Percentiles rank a stretch among this genome's conserved stretches.
phyloP scores from a whole-genome alignment of 2,888 invertebrate species.

The Hemistola chrysoprasaria region DNA sequence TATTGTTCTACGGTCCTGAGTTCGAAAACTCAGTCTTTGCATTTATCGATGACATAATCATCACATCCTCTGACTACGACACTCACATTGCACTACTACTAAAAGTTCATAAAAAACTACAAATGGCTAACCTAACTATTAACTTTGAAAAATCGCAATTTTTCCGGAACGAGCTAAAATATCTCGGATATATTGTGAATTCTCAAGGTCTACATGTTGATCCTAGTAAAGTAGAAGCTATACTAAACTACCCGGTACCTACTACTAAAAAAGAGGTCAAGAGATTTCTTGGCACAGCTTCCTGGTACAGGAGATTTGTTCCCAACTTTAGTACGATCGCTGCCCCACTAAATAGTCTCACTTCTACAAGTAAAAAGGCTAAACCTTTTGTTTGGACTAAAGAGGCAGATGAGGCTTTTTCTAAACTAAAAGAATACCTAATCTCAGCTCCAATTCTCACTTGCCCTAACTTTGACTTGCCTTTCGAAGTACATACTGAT shows the following conservation, averaged over 20 bases:
- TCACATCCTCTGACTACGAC: not conserved
- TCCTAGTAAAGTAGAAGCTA: constrained; percentile 10
- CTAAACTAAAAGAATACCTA: not conserved
- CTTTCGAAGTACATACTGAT: too few species aligned
- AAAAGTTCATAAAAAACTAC: not conserved
- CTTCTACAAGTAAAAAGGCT: not conserved
- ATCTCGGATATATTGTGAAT: constrained; percentile 28
- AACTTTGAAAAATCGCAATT: constrained; percentile 26
- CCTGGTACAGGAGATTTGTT: constrained; percentile 34
- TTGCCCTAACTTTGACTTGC: too few species aligned
- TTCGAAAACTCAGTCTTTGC: not conserved
- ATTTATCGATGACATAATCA: not conserved
- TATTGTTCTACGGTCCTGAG: too few species aligned
- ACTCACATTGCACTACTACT: not conserved
- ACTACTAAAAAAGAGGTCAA: constrained; percentile 6
- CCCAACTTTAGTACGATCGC: constrained; percentile 31
- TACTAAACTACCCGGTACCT: constrained; percentile 5
- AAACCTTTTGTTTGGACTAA: not conserved
- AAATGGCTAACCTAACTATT: constrained; percentile 9
- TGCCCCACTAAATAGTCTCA: constrained; percentile 24
- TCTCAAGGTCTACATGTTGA: constrained; percentile 21
- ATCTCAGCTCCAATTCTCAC: not conserved
- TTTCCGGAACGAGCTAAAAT: constrained; percentile 22
- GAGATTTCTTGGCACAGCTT: constrained; percentile 19
- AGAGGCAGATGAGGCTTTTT: not conserved